Evolutionary conservation across 1,140 invertebrate species (phyloP).

Genomic region (Cotesia vestalis): DNA sequence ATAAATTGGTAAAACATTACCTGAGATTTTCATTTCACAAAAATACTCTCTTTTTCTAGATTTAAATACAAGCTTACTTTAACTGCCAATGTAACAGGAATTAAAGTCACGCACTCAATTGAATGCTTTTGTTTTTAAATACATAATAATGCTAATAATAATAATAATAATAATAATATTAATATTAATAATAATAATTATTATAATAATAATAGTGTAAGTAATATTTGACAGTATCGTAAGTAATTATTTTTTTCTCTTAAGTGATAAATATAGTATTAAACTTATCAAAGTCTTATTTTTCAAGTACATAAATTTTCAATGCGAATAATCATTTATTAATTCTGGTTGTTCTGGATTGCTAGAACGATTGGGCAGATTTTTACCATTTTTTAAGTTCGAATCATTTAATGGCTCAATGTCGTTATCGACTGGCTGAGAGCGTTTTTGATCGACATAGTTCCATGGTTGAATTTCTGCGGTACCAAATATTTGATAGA

Average conservation of each 20-base stretch:
- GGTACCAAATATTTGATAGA: slow-evolving; percentile 77
- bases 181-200: too few species aligned
- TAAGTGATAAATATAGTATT: slow-evolving; percentile 8
- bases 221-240: neutral
- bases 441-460: slow-evolving; percentile 64
- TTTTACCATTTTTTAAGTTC: slow-evolving; percentile 48
- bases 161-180: too few species aligned
- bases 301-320: slow-evolving; percentile 8
- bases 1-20: slow-evolving; percentile 13
- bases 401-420: slow-evolving; percentile 58
- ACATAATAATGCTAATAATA: neutral
- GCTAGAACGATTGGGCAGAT: slow-evolving; percentile 42
- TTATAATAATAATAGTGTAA: neutral
- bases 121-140: neutral
- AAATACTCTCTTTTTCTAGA: slow-evolving; percentile 32
- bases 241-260: slow-evolving; percentile 1
- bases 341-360: slow-evolving; percentile 21
- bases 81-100: slow-evolving; percentile 24
- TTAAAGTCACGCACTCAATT: neutral
- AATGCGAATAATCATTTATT: neutral
- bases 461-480: slow-evolving; percentile 74
- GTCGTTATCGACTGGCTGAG: slow-evolving; percentile 54
- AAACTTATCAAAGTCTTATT: neutral
- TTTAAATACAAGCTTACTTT: slow-evolving; percentile 3
- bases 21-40: slow-evolving; percentile 27